Evolutionary conservation across 1,140 invertebrate species (phyloP).

Genomic region (Platyura marginata): DNA sequence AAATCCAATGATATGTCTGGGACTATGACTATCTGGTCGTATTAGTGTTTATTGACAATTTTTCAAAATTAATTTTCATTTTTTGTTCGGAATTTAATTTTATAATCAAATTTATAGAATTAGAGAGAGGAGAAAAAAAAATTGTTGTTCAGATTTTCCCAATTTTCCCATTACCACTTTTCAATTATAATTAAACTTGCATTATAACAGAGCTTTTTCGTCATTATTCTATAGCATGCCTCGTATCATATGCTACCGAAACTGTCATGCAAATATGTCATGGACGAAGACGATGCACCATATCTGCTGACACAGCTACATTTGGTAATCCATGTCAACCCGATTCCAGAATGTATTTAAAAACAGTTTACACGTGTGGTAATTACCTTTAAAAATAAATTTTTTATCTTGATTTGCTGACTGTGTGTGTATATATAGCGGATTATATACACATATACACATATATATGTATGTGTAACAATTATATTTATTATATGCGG

Average conservation of each 20-base stretch:
- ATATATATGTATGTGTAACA: too few relatives aligned
- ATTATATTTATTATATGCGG: neutral
- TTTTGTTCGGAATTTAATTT: too few relatives aligned
- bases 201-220: neutral
- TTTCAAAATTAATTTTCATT: neutral
- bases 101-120: too few relatives aligned
- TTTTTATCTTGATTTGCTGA: too few relatives aligned
- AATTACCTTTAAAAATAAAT: too few relatives aligned
- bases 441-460: neutral
- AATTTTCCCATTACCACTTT: too few relatives aligned
- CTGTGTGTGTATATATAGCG: too few relatives aligned
- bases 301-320: conserved; percentile 63
- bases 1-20: too few relatives aligned
- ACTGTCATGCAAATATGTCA: conserved; percentile 79
- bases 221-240: conserved; percentile 44
- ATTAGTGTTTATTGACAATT: too few relatives aligned
- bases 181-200: neutral
- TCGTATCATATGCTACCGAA: conserved; percentile 71
- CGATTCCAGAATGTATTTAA: conserved; percentile 73
- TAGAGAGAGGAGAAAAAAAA: too few relatives aligned
- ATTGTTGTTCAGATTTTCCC: too few relatives aligned
- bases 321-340: conserved; percentile 72
- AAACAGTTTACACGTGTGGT: conserved; percentile 89
- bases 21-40: neutral
- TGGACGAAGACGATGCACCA: conserved; percentile 61